Evolutionary conservation across 2,113 vertebrate genomes (phyloP).

Genomic region (Onychostruthus taczanowskii): DNA sequence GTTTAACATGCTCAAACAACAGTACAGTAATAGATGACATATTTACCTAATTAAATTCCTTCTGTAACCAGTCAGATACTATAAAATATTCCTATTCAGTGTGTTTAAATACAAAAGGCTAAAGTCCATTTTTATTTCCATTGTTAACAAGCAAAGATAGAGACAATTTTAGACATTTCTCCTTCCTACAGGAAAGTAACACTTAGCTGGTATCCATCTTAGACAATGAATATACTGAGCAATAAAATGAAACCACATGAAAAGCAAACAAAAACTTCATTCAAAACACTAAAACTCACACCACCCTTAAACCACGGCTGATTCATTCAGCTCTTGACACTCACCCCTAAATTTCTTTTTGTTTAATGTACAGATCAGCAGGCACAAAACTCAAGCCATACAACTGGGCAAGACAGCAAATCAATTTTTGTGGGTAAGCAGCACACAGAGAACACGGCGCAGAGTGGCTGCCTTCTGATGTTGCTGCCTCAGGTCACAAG

Average conservation of each 20-base stretch:
- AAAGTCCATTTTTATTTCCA: background rate
- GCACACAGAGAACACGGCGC: accelerated
- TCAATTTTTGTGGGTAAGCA: background rate
- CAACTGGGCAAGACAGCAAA: background rate
- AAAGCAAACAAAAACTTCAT: background rate
- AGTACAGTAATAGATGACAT: background rate
- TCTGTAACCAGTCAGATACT: background rate
- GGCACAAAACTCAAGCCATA: background rate
- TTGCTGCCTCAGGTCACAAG: background rate
- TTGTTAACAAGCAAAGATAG: background rate
- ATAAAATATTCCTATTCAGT: background rate
- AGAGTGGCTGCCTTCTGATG: background rate
- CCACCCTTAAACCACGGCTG: background rate
- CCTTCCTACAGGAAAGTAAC: background rate
- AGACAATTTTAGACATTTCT: background rate
- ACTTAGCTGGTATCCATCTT: background rate
- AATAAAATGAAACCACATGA: background rate
- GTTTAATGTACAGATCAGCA: background rate
- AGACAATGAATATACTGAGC: background rate
- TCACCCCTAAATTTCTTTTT: background rate
- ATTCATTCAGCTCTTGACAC: background rate
- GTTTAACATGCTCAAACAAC: background rate
- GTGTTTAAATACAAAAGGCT: background rate
- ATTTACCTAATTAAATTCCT: background rate
- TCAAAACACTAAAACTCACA: background rate